phyloP scores from a whole-genome alignment of 2,113 vertebrate genomes.

The Phalacrocorax brasilianus region DNA sequence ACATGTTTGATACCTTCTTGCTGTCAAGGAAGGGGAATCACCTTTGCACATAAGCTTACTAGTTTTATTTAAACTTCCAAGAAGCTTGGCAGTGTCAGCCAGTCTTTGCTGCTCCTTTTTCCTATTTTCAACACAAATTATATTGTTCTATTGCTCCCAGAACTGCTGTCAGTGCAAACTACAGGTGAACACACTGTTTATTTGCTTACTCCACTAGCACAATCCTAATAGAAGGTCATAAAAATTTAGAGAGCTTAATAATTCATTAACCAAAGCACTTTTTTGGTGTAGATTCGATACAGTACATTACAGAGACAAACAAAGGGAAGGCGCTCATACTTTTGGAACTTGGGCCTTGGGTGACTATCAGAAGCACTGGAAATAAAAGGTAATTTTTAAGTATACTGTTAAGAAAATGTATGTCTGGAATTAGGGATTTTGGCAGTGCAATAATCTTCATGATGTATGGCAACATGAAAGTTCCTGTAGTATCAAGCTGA shows the following conservation, averaged over 20 bases:
- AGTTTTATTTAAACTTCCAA: neutral
- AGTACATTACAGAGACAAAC: neutral
- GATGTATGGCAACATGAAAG: neutral
- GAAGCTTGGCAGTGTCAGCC: neutral
- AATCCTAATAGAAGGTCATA: neutral
- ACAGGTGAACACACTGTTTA: neutral
- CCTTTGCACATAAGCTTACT: neutral
- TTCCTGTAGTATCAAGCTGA: neutral
- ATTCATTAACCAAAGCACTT: conserved; percentile 2
- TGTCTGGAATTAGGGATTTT: neutral
- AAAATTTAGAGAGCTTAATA: conserved; percentile 30
- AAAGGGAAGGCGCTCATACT: neutral
- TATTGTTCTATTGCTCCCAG: neutral
- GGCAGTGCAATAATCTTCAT: neutral
- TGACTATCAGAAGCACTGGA: neutral
- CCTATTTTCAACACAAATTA: conserved; percentile 20
- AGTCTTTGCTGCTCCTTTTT: neutral
- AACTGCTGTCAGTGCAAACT: conserved; percentile 19
- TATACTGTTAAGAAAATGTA: neutral
- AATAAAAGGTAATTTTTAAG: neutral
- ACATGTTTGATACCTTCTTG: neutral
- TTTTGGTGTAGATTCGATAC: neutral
- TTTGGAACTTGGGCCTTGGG: neutral
- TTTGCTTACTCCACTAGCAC: conserved; percentile 9
- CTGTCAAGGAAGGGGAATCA: neutral